Evolutionary conservation across 2,888 invertebrate genomes (phyloP).

Genomic region (Malthinus flaveolus): DNA sequence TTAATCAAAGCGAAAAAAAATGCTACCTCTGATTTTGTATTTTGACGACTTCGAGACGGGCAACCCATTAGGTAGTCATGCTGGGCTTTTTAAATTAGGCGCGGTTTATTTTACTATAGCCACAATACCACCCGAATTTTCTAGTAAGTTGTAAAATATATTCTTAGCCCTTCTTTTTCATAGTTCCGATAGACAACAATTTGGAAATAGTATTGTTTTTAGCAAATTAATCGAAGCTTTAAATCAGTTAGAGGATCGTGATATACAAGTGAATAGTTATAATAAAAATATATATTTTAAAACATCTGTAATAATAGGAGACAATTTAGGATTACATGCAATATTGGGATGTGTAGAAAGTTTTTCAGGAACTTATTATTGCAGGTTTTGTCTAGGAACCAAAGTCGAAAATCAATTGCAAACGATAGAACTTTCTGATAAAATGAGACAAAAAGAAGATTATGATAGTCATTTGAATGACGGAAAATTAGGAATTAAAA

Average conservation of each 20-base stretch:
- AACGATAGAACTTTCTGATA: conserved; percentile 20
- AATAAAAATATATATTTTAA: conserved; percentile 22
- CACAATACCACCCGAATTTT: conserved; percentile 27
- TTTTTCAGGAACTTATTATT: no score
- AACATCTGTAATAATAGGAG: conserved; percentile 21
- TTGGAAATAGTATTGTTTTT: neutral
- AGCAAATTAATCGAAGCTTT: neutral
- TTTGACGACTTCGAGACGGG: no score
- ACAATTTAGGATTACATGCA: conserved; percentile 23
- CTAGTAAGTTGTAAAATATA: conserved; percentile 31
- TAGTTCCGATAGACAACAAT: neutral
- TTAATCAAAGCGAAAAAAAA: conserved; percentile 1
- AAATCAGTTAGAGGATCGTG: conserved; percentile 11
- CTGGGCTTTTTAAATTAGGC: conserved; percentile 34
- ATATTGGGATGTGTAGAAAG: conserved; percentile 28
- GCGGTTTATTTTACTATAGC: conserved; percentile 31
- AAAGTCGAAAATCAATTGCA: conserved; percentile 20
- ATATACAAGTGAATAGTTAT: conserved; percentile 25
- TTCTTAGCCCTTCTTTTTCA: conserved; percentile 30
- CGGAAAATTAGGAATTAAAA: conserved; percentile 31
- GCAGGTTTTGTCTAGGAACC: conserved; percentile 28
- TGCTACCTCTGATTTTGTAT: conserved; percentile 30
- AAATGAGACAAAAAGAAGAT: conserved; percentile 7
- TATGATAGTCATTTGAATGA: conserved; percentile 18
- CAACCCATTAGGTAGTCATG: conserved; percentile 35